Percentiles rank a stretch among this genome's conserved stretches.
Conservation (phyloP, 2,797 vertebrate genomes). For the Acanthurus tractus region DNA sequence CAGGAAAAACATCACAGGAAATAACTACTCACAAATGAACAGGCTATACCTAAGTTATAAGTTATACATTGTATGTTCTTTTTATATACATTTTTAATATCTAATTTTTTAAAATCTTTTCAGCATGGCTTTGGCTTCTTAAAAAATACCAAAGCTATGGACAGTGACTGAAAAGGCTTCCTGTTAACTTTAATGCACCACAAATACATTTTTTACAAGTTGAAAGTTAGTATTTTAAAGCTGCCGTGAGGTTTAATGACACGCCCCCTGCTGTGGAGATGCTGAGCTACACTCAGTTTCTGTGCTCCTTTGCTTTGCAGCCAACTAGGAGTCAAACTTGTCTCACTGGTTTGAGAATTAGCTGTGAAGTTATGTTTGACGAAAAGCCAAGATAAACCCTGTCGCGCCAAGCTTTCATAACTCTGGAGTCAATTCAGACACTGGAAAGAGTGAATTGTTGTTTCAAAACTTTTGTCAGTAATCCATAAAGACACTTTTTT, state of each 20-base stretch:
- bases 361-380: conserved; percentile 5
- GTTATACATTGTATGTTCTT: not conserved
- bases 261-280: conserved; percentile 62
- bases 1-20: not conserved
- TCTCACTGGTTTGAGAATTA: conserved; percentile 8
- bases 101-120: too few species aligned
- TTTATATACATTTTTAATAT: too few species aligned
- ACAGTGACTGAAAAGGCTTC: too few species aligned
- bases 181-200: too few species aligned
- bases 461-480: not conserved
- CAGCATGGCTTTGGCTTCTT: too few species aligned
- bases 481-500: not conserved
- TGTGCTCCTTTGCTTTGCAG: not conserved
- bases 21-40: not conserved
- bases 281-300: conserved; percentile 2
- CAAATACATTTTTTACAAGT: too few species aligned
- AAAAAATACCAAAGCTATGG: too few species aligned
- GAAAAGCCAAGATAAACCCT: not conserved
- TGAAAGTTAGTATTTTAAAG: not conserved
- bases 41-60: not conserved
- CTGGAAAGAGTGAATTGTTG: rapidly evolving
- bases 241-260: not conserved
- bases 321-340: not conserved
- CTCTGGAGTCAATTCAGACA: not conserved
- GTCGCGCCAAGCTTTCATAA: rapidly evolving